Conservation (phyloP, 2,113 vertebrate genomes). For the Pyxicephalus adspersus region DNA sequence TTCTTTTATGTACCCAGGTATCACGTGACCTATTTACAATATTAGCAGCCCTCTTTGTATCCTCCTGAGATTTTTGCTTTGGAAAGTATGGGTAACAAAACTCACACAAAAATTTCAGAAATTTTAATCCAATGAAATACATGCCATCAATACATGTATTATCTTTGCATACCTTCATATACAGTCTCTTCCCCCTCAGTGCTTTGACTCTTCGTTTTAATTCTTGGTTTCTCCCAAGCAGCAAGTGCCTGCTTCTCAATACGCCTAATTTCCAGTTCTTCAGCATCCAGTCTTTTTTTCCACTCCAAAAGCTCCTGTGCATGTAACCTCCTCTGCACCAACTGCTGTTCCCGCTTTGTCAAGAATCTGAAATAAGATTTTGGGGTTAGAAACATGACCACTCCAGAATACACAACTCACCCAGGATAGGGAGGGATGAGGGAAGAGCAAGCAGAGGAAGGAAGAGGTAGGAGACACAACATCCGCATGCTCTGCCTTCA, state of each 20-base stretch:
- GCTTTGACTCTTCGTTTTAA: conserved; percentile 70
- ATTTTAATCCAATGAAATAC: too few relatives aligned
- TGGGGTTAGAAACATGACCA: not conserved
- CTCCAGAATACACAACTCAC: not conserved
- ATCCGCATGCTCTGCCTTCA: conserved; percentile 38
- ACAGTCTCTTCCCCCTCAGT: conserved; percentile 66
- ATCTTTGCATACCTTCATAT: conserved; percentile 26
- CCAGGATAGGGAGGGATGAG: conserved; percentile 42
- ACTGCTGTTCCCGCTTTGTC: conserved; percentile 92
- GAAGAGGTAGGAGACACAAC: conserved; percentile 14
- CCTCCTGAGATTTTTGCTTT: too few relatives aligned
- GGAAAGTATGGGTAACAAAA: too few relatives aligned
- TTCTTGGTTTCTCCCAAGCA: conserved; percentile 83
- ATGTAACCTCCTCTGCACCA: conserved; percentile 89
- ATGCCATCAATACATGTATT: not conserved
- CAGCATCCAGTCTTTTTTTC: conserved; percentile 88
- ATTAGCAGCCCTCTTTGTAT: too few relatives aligned
- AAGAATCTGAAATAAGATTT: conserved; percentile 80
- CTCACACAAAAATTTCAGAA: too few relatives aligned
- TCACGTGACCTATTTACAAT: too few relatives aligned
- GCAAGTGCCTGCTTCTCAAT: conserved; percentile 93
- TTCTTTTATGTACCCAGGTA: too few relatives aligned
- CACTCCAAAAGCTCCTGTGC: conserved; percentile 91
- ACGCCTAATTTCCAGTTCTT: conserved; percentile 86
- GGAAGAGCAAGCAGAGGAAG: conserved; percentile 47